Evolutionary conservation across 2,888 invertebrate species (phyloP).

Genomic region (Yponomeuta plumbellus): DNA sequence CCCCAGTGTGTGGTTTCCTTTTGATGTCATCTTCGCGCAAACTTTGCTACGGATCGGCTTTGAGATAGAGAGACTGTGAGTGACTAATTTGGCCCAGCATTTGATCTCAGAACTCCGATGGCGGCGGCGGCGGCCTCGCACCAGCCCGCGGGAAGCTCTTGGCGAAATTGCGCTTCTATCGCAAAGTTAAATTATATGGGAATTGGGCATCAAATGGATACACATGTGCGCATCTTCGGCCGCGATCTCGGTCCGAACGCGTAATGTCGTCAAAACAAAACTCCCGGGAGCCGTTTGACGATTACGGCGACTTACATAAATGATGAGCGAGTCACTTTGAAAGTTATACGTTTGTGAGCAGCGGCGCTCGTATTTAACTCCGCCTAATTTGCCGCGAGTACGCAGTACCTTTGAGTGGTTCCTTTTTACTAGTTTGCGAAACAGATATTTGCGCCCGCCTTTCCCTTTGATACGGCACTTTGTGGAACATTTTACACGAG

Average conservation of each 20-base stretch:
- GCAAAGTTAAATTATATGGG: constrained; percentile 77
- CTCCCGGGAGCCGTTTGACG: constrained; percentile 54
- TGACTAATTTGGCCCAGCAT: constrained; percentile 78
- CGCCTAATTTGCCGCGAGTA: constrained; percentile 74
- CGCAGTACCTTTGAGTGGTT: constrained; percentile 73
- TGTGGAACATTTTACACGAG: constrained; percentile 77
- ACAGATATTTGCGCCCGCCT: constrained; percentile 77
- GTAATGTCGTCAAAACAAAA: constrained; percentile 50
- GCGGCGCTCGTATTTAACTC: constrained; percentile 73
- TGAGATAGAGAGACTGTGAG: constrained; percentile 78
- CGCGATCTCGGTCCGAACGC: constrained; percentile 37
- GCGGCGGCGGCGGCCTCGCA: constrained; percentile 64
- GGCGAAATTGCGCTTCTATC: constrained; percentile 76
- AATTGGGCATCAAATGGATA: constrained; percentile 76
- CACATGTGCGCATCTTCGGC: constrained; percentile 47
- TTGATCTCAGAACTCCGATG: constrained; percentile 72
- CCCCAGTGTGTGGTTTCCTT: constrained; percentile 77
- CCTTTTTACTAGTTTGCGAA: constrained; percentile 77
- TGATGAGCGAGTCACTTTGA: constrained; percentile 69
- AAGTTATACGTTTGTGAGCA: constrained; percentile 65
- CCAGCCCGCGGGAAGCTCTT: constrained; percentile 69
- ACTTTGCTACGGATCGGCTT: constrained; percentile 78
- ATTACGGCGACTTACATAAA: constrained; percentile 69
- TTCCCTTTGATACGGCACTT: constrained; percentile 75
- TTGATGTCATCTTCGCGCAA: constrained; percentile 78